Conservation (phyloP, 2,113 vertebrate species). For the Eonycteris spelaea region DNA sequence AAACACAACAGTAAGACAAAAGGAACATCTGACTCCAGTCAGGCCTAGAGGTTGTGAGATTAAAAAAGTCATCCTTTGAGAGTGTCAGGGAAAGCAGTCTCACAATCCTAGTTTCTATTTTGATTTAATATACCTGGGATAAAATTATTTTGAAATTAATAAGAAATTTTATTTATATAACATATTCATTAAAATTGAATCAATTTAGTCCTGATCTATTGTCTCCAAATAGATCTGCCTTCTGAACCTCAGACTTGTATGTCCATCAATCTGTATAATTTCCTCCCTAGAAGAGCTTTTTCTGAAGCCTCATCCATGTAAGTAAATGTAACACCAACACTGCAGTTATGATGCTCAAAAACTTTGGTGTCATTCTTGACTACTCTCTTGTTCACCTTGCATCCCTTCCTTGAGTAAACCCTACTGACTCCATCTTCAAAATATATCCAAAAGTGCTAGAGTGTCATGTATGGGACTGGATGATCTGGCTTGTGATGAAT, state of each 20-base stretch:
- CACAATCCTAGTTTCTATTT: neutral
- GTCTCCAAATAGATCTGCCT: neutral
- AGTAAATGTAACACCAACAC: neutral
- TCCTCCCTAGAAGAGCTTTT: fast-evolving
- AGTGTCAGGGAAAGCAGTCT: neutral
- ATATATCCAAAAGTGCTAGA: neutral
- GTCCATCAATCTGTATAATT: neutral
- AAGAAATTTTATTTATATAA: neutral
- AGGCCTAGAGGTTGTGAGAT: neutral
- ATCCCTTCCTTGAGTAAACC: neutral
- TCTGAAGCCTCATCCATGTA: neutral
- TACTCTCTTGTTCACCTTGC: fast-evolving
- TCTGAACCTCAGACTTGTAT: neutral
- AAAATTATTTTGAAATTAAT: neutral
- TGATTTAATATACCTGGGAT: neutral
- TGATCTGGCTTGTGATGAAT: neutral
- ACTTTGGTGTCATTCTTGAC: neutral
- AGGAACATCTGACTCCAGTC: neutral
- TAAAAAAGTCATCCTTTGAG: neutral
- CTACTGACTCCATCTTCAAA: neutral
- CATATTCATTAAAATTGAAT: neutral
- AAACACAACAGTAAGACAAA: neutral
- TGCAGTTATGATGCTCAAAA: neutral
- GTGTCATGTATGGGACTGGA: neutral
- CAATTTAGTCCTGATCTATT: neutral